Evolutionary conservation across 35 echinoderm and acorn worm genomes (phyloP), one percentile per base, ranked within the genome.

Genomic region (Eucidaris tribuloides): DNA sequence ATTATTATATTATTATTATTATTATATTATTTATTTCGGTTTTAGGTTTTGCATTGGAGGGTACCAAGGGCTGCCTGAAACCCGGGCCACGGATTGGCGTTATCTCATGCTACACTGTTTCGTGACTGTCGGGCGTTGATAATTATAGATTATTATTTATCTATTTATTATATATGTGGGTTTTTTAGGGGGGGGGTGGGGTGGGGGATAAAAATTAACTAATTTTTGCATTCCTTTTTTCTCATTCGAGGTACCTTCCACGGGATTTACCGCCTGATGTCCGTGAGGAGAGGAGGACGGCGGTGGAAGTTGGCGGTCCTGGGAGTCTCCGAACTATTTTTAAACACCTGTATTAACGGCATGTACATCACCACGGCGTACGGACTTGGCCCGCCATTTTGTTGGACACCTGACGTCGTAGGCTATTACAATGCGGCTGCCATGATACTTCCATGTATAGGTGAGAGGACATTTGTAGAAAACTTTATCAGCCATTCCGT

Each of bases 351-450:
- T 0, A 74, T 74, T 36, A 74, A 74, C 36, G 68, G 68, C 11
- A n/a, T 74, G 28, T 40, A 74, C 18, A 74, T 74, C 14, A 20
- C 37, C 3, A 27, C 68, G 14, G 44, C 38, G 15, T 74, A 74
- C 9, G 68, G 68, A n/a, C 68, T 74, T 1, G 68, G 68, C 37
- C 68, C 68, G 30, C 68, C 68, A 20, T 74, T 74, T 7, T 74
- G 68, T n/a, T 74, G 68, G 68, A 40, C 35, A 0, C 68, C 68
- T 14, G 18, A 11, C 14, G 44, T 44, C 0, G 37, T 74, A 36
- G 68, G 68, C 68, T 74, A 74, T 20, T 74, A 20, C 30, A 74
- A 11, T 22, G 68, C 68, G 9, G 68, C 68, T 25, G 33, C 44
- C 35, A 40, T 40, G 18, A 74, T 74, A 3, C 44, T 44, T 42